Evolutionary conservation across 2,113 vertebrate genomes (phyloP).

Genomic region (Dasypus novemcinctus): DNA sequence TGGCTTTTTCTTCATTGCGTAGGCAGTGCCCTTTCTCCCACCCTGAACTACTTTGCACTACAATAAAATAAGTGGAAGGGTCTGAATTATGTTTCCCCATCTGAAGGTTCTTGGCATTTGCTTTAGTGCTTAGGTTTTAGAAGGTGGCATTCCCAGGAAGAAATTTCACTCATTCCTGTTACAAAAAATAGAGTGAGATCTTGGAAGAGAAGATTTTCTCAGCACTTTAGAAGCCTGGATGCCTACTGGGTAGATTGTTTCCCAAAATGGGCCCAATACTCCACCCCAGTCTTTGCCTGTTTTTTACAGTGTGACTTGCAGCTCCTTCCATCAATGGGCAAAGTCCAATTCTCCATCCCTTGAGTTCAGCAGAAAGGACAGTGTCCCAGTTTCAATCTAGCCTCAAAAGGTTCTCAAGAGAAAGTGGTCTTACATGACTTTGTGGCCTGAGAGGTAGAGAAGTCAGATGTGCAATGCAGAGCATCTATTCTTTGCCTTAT

Average conservation of each 20-base stretch:
- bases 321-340: neutral
- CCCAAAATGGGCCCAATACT: neutral
- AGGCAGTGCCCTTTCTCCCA: neutral
- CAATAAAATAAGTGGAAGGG: neutral
- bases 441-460: neutral
- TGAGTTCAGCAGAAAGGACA: neutral
- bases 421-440: neutral
- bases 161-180: neutral
- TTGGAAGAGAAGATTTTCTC: neutral
- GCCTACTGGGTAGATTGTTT: neutral
- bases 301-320: neutral
- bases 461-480: neutral
- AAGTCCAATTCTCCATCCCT: neutral
- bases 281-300: accelerated
- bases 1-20: neutral
- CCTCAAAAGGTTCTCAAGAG: neutral
- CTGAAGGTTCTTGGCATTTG: neutral
- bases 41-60: neutral
- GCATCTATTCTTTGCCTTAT: neutral
- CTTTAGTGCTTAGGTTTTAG: neutral
- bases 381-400: neutral
- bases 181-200: neutral
- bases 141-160: neutral
- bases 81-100: neutral
- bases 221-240: neutral